Conservation (phyloP, 1,140 invertebrate species). For the Cherax destructor region DNA sequence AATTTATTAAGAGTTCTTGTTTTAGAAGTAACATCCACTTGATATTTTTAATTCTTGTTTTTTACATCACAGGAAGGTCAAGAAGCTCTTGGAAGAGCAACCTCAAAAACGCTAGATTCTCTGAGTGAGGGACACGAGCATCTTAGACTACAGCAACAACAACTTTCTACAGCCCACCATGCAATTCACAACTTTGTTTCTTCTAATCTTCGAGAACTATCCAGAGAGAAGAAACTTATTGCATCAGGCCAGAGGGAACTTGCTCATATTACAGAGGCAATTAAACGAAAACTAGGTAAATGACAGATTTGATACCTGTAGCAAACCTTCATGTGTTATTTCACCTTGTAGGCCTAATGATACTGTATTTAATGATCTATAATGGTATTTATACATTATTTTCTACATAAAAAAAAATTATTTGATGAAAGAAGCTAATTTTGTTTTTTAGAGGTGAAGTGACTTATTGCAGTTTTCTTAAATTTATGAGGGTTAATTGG, state of each 20-base stretch:
- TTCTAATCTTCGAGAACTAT: constrained; percentile 79
- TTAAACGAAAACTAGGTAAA: constrained; percentile 79
- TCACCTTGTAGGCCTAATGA: no score
- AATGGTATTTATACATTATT: no score
- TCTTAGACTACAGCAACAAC: constrained; percentile 78
- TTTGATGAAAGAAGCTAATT: no score
- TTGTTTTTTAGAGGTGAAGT: no score
- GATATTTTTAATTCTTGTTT: no score
- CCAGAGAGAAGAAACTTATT: constrained; percentile 81
- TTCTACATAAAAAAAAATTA: no score
- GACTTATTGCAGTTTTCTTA: no score
- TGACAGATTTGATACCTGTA: no score
- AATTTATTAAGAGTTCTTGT: not conserved
- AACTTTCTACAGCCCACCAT: constrained; percentile 78
- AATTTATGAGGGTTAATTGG: no score
- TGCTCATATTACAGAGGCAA: constrained; percentile 78
- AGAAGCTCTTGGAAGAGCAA: constrained; percentile 77
- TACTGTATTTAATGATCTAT: no score
- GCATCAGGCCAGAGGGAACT: constrained; percentile 79
- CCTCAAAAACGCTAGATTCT: constrained; percentile 77
- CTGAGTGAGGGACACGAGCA: constrained; percentile 78
- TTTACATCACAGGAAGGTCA: constrained; percentile 78
- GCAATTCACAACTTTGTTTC: constrained; percentile 77
- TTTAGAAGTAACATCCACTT: not conserved
- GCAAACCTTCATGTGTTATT: no score